Percentiles rank a stretch among this genome's conserved stretches.
phyloP scores from a whole-genome alignment of 1,140 invertebrate genomes.

The Lepidotrigona ventralis region DNA sequence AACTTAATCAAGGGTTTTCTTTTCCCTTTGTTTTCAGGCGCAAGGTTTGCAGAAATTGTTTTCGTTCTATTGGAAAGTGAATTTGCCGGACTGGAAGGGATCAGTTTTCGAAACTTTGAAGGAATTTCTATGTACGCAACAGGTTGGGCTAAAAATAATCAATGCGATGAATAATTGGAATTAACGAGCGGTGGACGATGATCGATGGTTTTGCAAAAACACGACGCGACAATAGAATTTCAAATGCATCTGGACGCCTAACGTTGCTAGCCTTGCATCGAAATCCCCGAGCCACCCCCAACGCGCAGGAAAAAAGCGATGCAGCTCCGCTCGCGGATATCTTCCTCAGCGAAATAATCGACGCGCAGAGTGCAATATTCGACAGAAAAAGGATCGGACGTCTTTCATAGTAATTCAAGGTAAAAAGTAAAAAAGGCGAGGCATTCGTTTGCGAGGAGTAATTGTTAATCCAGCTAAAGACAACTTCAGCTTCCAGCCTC shows the following conservation, averaged over 20 bases:
- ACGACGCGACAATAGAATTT: neutral
- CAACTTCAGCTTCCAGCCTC: neutral
- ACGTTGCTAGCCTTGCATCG: slow-evolving; percentile 53
- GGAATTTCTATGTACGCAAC: neutral
- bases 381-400: neutral
- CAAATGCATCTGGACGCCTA: slow-evolving; percentile 13
- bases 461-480: neutral
- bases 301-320: neutral
- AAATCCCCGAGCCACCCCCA: slow-evolving; percentile 56
- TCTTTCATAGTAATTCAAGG: neutral
- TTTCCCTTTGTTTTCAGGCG: neutral
- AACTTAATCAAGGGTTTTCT: too few species aligned
- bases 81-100: neutral
- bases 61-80: neutral
- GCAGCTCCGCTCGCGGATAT: neutral
- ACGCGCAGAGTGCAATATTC: neutral
- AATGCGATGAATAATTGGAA: neutral
- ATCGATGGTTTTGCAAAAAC: neutral
- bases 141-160: slow-evolving; percentile 6
- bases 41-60: neutral
- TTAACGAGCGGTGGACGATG: neutral
- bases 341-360: too few species aligned
- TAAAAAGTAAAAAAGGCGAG: neutral
- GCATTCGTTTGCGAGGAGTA: neutral
- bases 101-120: neutral